These are phyloP conservation scores for Poecilia gillii DNA, from an alignment of 2,797 vertebrate genomes.

Conservation along the genomic window DNA sequence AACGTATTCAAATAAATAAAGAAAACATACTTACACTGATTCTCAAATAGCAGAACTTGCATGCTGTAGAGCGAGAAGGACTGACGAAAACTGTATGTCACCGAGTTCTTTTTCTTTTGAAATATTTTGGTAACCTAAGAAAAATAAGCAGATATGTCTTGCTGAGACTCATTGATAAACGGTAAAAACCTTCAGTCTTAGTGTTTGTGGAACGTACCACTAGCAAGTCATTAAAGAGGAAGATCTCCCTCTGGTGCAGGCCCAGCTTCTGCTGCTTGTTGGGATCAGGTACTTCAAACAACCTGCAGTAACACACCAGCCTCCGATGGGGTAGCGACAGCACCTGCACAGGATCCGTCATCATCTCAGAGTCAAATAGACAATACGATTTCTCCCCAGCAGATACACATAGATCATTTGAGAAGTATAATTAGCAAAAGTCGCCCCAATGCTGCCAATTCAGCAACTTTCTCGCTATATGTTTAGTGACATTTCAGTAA, in stretches of 20 bases:
- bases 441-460: no score
- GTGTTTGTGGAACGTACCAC: conserved; percentile 84
- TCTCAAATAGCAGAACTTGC: conserved; percentile 96
- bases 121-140: conserved; percentile 97
- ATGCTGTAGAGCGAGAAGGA: conserved; percentile 96
- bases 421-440: background rate
- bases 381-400: background rate
- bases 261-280: conserved; percentile 97
- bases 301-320: conserved; percentile 95
- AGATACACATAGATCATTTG: background rate
- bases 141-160: background rate
- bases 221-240: conserved; percentile 97
- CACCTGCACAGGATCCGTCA: conserved; percentile 78
- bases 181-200: background rate
- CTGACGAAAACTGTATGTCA: conserved; percentile 97
- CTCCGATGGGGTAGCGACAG: conserved; percentile 94
- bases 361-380: background rate
- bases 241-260: conserved; percentile 96
- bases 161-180: conserved; percentile 12
- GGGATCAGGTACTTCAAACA: conserved; percentile 97
- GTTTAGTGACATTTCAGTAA: no score
- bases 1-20: background rate
- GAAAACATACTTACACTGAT: conserved; percentile 88
- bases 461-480: no score
- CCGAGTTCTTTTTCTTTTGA: conserved; percentile 99